A percentile compares a stretch with the other conserved stretches of the same genome.
Evolutionary conservation across 2,888 invertebrate species (phyloP).

Genomic region (Drosophila rubida): DNA sequence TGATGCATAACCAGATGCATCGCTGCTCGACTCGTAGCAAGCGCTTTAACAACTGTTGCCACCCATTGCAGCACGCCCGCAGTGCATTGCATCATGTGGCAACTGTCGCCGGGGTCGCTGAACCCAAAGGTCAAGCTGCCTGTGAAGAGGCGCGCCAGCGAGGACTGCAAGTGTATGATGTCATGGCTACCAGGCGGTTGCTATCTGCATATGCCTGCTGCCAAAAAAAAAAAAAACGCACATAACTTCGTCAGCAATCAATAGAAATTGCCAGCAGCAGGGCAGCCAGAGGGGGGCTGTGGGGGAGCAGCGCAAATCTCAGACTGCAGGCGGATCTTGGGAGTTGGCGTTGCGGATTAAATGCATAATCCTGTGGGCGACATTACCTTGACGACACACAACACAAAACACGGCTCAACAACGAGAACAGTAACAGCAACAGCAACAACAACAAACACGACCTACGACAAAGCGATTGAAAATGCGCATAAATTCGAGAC

Average conservation of each 20-base stretch:
- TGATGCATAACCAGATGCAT: neutral
- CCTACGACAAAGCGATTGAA: conserved; percentile 80
- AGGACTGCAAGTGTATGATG: conserved; percentile 52
- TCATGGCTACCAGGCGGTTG: conserved; percentile 52
- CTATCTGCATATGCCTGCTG: conserved; percentile 8
- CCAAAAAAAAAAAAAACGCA: conserved; percentile 1
- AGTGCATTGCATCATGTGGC: conserved; percentile 57
- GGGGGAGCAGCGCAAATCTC: neutral
- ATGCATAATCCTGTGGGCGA: conserved; percentile 70
- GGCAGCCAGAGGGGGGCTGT: no score
- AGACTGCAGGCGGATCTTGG: neutral
- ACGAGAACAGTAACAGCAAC: conserved; percentile 42
- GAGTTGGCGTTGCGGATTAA: conserved; percentile 39
- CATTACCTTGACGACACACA: conserved; percentile 74
- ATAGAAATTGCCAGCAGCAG: conserved; percentile 3
- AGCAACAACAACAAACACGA: conserved; percentile 74
- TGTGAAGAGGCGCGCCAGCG: neutral
- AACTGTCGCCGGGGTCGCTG: conserved; percentile 47
- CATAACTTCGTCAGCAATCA: conserved; percentile 28
- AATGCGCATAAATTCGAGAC: conserved; percentile 76
- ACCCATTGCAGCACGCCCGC: no score
- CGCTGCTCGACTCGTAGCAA: no score
- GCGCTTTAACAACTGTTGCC: neutral
- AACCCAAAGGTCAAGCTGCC: conserved; percentile 71
- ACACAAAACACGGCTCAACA: conserved; percentile 46